Conservation (phyloP, 2,113 vertebrate genomes). For the Boulengeromyrus knoepffleri region DNA sequence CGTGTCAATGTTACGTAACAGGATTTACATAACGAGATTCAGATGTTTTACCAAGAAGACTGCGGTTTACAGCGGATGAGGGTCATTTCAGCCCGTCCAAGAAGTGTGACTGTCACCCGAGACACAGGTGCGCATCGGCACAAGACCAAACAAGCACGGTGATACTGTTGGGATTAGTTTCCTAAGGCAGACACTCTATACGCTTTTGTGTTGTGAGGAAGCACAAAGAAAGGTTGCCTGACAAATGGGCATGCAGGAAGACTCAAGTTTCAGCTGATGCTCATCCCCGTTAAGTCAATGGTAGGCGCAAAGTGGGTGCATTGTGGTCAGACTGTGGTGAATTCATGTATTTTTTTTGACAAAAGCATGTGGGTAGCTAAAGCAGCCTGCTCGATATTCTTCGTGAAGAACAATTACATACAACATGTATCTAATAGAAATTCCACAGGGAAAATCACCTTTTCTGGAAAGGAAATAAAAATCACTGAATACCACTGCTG, state of each 20-base stretch:
- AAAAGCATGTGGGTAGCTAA: constrained; percentile 23
- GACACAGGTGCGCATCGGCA: background rate
- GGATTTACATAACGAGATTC: background rate
- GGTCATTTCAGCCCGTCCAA: background rate
- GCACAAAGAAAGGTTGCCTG: constrained; percentile 24
- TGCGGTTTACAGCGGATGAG: background rate
- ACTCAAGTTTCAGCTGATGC: constrained; percentile 35
- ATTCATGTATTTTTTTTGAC: constrained; percentile 54
- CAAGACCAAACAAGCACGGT: background rate
- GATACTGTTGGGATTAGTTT: background rate
- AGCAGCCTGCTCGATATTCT: constrained; percentile 42
- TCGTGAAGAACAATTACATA: constrained; percentile 56
- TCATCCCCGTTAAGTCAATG: constrained; percentile 46
- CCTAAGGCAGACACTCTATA: background rate
- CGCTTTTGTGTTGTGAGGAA: background rate
- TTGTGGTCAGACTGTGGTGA: constrained; percentile 37
- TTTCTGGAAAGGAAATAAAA: background rate
- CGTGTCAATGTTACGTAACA: background rate
- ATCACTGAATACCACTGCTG: background rate
- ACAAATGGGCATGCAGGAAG: constrained; percentile 36
- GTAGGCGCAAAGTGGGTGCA: constrained; percentile 46
- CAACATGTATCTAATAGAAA: constrained; percentile 51
- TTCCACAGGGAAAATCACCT: constrained; percentile 6
- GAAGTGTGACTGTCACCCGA: background rate
- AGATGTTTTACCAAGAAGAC: background rate